Base-by-base conservation (phyloP, 2,797 vertebrate species). In the Anableps anableps region DNA sequence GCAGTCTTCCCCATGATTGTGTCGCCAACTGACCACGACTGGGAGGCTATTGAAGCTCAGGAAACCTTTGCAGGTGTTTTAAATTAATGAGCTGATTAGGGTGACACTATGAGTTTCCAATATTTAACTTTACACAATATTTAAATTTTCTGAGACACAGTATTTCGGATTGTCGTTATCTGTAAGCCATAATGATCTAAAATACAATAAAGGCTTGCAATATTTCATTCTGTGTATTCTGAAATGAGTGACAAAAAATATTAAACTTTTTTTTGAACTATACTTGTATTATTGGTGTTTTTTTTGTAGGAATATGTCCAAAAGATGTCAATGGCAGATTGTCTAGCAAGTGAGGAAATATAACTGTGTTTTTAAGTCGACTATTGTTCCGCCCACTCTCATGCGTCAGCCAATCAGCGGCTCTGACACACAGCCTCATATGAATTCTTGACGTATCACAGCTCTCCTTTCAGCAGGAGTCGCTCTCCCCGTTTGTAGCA, bases 361-460 rank as follows among this genome's bases (percentile, higher is more conserved):
- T 7, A 80, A 86, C 94, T 94, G 90, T 82, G 55, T 29, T 83
- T 94, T 95, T 95, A 95, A 95, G 91, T 88, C 19, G 8, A 9
- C 60, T 10, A 1, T 74, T 62, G 82, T 47, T 19, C 88, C 88
- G 86, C 90, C 92, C 62, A 0, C n/a, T 4, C n/a, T 34, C 2
- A 21, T 3, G 0, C 21, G 0, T 9, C 1, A 72, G 41, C 94
- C 93, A 95, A 96, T 96, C 91, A 79, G 14, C 4, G 23, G 70
- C 80, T 71, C 48, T 29, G 80, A 92, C 75, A 91, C 80, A 86
- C 38, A 47, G 2, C 4, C 70, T 62, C 74, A 58, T 75, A 72
- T 53, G 81, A 70, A 47, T 21, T 38, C 1, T 29, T 2, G 48
- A 68, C 95, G 70, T 95, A 95, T 95, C 89, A 83, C 6, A 80